Evolutionary conservation across 2,113 vertebrate genomes (phyloP), one percentile per base, ranked within the genome.

Genomic region (Prionailurus bengalensis): DNA sequence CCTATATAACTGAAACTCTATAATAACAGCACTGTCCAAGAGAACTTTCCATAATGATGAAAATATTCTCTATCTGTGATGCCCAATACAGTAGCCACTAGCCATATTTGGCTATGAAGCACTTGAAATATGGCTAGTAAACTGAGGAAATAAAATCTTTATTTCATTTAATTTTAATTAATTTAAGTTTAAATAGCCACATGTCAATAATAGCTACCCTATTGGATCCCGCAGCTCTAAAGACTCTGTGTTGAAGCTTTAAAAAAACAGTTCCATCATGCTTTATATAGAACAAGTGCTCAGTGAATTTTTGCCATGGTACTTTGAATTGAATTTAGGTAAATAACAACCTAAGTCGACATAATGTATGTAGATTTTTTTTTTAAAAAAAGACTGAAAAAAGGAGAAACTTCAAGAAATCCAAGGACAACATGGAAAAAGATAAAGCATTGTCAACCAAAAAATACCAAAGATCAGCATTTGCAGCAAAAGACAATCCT

Each of bases 101-200:
- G 66, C 23, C 4, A 3, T 10, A n/a, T 25, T 16, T 63, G 39
- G 48, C 55, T 23, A 31, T 48, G 15, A 78, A 48, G 42, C 74
- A 78, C 14, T 78, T 17, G 58, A 93, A 96, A 68, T 90, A 63
- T 4, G 58, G 5, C 27, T 65, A 63, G 81, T 70, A 31, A 94
- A 63, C 5, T 29, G 36, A 97, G 21, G 12, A 70, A 92, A 36
- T 83, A 29, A 89, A 78, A 21, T 82, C 17, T 93, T 91, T 48
- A 81, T 95, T 94, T 83, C 48, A 68, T 84, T 81, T 58, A 0
- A 63, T 87, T 94, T 83, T 55, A 81, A 93, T 93, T 87, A 66
- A 71, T 33, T 95, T 80, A 39, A 88, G 66, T 90, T 80, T 86
- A 55, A 92, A 78, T 5, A 81, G 66, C 12, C 23, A 63, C 3